Evolutionary conservation across 2,113 vertebrate species (phyloP).

Genomic region (Morone saxatilis): DNA sequence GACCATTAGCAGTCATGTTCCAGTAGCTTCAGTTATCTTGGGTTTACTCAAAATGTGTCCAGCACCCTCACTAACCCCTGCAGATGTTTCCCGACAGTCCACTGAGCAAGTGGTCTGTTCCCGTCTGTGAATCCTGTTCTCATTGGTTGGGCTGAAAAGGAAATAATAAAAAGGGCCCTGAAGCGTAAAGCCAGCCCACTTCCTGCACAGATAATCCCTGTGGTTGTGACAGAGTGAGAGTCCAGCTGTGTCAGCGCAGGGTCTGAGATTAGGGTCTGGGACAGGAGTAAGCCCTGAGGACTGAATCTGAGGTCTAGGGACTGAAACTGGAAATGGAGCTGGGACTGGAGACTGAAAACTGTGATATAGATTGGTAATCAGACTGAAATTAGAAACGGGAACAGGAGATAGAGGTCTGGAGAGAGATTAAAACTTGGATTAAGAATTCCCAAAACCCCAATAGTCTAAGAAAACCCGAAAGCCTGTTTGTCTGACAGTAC

Average conservation of each 20-base stretch:
- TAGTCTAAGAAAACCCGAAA: too few species aligned
- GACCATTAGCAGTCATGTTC: not conserved
- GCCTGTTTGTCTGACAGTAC: too few species aligned
- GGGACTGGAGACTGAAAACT: not conserved
- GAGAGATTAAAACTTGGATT: not conserved
- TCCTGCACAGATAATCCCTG: conserved; percentile 64
- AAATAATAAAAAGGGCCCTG: conserved; percentile 48
- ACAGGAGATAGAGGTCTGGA: not conserved
- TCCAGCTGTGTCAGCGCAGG: conserved; percentile 49
- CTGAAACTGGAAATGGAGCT: not conserved
- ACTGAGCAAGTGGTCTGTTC: conserved; percentile 34
- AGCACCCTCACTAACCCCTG: conserved; percentile 15
- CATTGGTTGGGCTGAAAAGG: conserved; percentile 33
- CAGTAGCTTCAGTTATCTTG: conserved; percentile 11
- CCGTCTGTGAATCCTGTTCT: conserved; percentile 7
- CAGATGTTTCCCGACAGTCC: conserved; percentile 52
- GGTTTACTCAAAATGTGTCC: conserved; percentile 28
- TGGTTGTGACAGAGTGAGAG: conserved; percentile 41
- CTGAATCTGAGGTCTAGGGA: not conserved
- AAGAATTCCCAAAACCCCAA: too few species aligned
- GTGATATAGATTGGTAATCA: not conserved
- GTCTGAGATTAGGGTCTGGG: conserved; percentile 11
- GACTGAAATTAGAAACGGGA: not conserved
- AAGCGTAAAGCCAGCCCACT: conserved; percentile 41
- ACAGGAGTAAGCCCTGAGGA: not conserved